Base-by-base conservation (phyloP, 2,113 vertebrate genomes). In the Carassius gibelio region DNA sequence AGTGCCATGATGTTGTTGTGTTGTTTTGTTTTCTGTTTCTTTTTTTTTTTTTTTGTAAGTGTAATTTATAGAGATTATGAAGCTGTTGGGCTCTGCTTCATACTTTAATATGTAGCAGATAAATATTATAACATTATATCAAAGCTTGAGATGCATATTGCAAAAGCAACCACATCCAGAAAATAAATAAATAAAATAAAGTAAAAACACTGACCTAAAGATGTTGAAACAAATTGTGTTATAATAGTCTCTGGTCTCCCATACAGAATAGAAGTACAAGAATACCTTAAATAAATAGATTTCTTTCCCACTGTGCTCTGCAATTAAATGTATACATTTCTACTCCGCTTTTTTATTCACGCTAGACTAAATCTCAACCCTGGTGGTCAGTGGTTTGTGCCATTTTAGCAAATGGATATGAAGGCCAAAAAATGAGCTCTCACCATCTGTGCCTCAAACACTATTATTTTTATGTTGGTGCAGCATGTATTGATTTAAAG, bases 401-500 rank as follows among this genome's bases (percentile, higher is more conserved):
- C 34, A 38, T 64, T 86, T 75, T 36, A 42, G 38, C 48, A 74
- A 81, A 72, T 50, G 26, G 26, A 69, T 66, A 64, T 75, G 21
- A 26, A 82, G 77, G 71, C 42, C 30, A 8, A 66, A 81, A 81
- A 81, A 84, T 61, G 45, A 82, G 71, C 45, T 45, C 26, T 26
- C 69, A 75, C 38, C 10, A 14, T 8, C 62, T 8, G 14, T 1
- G 9, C 9, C 10, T 69, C 59, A 45, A 84, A 55, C 38, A 30
- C 23, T 50, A 69, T 82, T 68, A 82, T 86, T 86, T 64, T 72
- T 88, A 21, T 55, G 79, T 62, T 59, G 59, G 79, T 38, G 8
- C 42, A 21, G 36, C 36, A 30, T 78, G 69, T 88, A 88, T 86
- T 45, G 81, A 86, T 78, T 81, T 42, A 36, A 84, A 59, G n/a